These are phyloP conservation scores for Eunapius fragilis DNA, from an alignment of 37 sponge, comb jelly and placozoan species.

Conservation along the genomic window DNA sequence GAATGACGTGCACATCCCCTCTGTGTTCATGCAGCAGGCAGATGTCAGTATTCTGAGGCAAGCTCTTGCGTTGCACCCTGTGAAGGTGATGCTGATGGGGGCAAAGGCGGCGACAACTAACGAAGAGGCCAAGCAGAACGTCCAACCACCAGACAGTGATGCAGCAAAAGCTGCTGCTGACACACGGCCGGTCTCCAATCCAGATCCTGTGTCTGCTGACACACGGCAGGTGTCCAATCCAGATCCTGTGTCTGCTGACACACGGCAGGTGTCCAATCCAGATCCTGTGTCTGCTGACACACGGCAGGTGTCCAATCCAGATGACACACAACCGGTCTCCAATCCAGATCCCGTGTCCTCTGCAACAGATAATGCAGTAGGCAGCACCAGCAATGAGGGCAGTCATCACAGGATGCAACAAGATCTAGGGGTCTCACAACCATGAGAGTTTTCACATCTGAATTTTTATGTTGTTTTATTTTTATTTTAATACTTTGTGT, in stretches of 20 bases:
- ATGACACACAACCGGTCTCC: neutral
- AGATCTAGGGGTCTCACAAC: neutral
- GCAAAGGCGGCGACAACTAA: neutral
- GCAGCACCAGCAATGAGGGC: neutral
- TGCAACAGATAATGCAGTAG: neutral
- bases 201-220: too few species aligned
- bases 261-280: neutral
- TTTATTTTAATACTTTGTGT: neutral
- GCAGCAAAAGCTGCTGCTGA: neutral
- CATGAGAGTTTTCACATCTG: neutral
- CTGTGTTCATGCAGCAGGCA: slow-evolving; percentile 62
- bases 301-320: neutral
- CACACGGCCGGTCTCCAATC: neutral
- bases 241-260: neutral
- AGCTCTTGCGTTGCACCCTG: neutral
- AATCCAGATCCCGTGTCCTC: neutral
- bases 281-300: neutral
- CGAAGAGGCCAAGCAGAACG: neutral
- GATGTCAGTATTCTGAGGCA: slow-evolving; percentile 13
- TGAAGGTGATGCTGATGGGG: neutral
- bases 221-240: neutral
- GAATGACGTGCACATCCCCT: slow-evolving; percentile 66
- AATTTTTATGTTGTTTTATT: neutral
- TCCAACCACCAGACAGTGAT: neutral
- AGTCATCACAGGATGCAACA: neutral